Percentiles rank a stretch among this genome's conserved stretches.
phyloP scores from a whole-genome alignment of 2,797 vertebrate species.

The Megalops cyprinoides region DNA sequence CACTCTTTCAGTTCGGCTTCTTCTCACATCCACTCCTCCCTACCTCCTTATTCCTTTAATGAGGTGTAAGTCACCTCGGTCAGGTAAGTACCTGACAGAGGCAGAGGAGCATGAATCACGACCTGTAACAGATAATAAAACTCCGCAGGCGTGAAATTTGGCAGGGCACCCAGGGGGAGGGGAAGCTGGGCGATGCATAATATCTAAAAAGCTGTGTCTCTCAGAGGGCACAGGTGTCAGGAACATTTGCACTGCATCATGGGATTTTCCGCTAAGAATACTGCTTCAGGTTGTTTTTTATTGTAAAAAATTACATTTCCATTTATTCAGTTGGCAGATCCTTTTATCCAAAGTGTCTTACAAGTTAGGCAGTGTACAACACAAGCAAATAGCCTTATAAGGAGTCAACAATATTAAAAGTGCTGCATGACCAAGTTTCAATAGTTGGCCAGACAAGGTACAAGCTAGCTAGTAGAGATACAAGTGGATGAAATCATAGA shows the following conservation, averaged over 20 bases:
- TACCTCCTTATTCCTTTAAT: constrained; percentile 19
- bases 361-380: too few species aligned
- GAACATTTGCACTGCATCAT: neutral
- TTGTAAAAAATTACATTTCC: too few species aligned
- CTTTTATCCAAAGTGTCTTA: too few species aligned
- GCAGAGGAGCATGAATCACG: constrained; percentile 27
- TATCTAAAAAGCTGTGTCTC: neutral
- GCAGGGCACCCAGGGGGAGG: neutral
- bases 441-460: too few species aligned
- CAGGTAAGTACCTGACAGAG: constrained; percentile 31
- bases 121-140: constrained; percentile 35
- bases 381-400: too few species aligned
- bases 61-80: constrained; percentile 30
- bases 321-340: too few species aligned
- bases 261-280: too few species aligned
- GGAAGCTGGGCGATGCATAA: neutral
- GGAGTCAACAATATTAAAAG: too few species aligned
- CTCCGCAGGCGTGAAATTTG: constrained; percentile 16
- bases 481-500: too few species aligned
- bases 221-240: neutral
- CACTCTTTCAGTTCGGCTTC: constrained; percentile 7
- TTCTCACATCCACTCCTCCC: neutral
- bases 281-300: too few species aligned
- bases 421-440: too few species aligned
- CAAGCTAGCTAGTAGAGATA: too few species aligned